These are phyloP conservation scores for Lingula anatina DNA, from an alignment of 2,888 invertebrate species.

Conservation along the genomic window DNA sequence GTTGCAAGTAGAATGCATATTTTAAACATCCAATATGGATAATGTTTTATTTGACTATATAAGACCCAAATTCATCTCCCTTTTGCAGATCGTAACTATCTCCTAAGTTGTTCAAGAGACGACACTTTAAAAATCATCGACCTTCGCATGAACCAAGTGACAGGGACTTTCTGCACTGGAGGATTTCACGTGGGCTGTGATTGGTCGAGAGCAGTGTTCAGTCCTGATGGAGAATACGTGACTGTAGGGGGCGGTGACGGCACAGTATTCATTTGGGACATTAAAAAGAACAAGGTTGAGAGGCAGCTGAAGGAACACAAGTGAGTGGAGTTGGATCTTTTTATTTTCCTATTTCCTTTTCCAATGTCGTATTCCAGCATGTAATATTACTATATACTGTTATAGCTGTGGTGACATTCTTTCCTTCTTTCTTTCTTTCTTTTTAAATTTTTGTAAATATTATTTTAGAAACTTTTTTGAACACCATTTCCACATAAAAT, in stretches of 20 bases:
- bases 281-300: constrained; percentile 62
- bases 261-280: constrained; percentile 86
- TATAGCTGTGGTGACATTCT: too few relatives aligned
- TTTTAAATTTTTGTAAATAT: too few relatives aligned
- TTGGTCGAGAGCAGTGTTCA: constrained; percentile 84
- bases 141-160: constrained; percentile 86
- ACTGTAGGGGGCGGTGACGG: constrained; percentile 92
- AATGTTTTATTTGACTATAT: too few relatives aligned
- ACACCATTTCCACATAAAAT: too few relatives aligned
- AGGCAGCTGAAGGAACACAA: constrained; percentile 54
- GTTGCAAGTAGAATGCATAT: too few relatives aligned
- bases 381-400: too few relatives aligned
- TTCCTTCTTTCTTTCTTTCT: too few relatives aligned
- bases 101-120: constrained; percentile 89
- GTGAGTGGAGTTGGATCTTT: too few relatives aligned
- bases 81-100: constrained; percentile 74
- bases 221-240: constrained; percentile 81
- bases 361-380: too few relatives aligned
- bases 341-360: background rate
- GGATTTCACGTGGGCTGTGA: constrained; percentile 94
- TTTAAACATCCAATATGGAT: too few relatives aligned
- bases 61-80: too few relatives aligned
- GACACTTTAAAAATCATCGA: constrained; percentile 93
- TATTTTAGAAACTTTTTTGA: too few relatives aligned
- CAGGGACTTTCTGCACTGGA: constrained; percentile 86